Evolutionary conservation across 2,797 vertebrate species (phyloP), one percentile per base, ranked within the genome.

Genomic region (Silurus aristotelis): DNA sequence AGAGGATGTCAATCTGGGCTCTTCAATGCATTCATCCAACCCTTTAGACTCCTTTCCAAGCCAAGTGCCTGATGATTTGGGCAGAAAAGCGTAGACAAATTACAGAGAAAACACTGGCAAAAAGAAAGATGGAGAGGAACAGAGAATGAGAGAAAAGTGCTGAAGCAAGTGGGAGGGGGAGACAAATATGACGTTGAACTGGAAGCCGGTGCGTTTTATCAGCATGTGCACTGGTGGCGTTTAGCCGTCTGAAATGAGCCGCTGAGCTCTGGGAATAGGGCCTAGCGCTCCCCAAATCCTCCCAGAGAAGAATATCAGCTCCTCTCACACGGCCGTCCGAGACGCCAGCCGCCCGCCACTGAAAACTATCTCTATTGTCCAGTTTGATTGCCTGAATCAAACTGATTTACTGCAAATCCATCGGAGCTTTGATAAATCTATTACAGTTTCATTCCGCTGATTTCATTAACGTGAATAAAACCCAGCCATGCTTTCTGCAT

Each of bases 391-490:
- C 97, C 97, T 98, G 98, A 99, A 99, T 99, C 98, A 99, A 99
- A 99, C 98, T 99, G 98, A 99, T 99, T 99, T 99, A 99, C 98
- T 98, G 98, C 98, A 98, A 99, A 99, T 99, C 98, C 98, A 99
- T 99, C 98, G 98, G 98, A 99, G 98, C 98, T 99, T 99, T 99
- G 98, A 99, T 99, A 99, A 99, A 99, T 99, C 98, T 99, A 99
- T 99, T 99, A 99, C 98, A 99, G 97, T 99, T 99, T 99, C 98
- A 99, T 99, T 99, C 97, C 97, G 96, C 98, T 99, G 98, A 99
- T 99, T 99, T 99, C 98, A 99, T 99, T 99, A 99, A 99, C 98
- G 97, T 99, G 98, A 99, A 99, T 99, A 99, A 99, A 99, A 99
- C 98, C 87, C 98, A 98, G 98, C 98, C 98, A 99, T 99, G 98